Evolutionary conservation across 2,888 invertebrate species (phyloP), one percentile per base, ranked within the genome.

Genomic region (Volucella inanis): DNA sequence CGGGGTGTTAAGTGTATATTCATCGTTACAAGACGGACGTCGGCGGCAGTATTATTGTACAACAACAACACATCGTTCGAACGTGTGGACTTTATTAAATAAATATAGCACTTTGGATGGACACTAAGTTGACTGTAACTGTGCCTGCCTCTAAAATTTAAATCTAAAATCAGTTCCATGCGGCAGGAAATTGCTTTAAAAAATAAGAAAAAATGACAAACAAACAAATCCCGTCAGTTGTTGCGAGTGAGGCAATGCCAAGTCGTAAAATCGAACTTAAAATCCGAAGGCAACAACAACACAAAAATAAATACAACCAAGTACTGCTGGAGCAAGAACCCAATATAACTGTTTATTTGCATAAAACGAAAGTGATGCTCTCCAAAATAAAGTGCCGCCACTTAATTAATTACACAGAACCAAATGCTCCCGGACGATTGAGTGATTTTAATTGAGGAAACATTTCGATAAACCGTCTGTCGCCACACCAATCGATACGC

Each of bases 1-100:
- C 84, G 84, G 80, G 80, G 75, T 75, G 84, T 84, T 70, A 71
- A 84, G 83, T 84, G 75, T 70, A 65, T 54, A 79, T 74, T 84
- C 68, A 74, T 74, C 52, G 64, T 47, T 18, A 38, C 41, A 39
- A 41, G 6, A 18, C 39, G 47, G 45, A 8, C 31, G 15, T 39
- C 14, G 45, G 38, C 18, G 41, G 12, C 39, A 14, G 22, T 14
- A 3, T 31, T 3, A 14, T 6, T n/a, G 2, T 22, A 22, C 18
- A 22, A 22, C 54, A 55, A 47, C 70, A 79, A 64, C 70, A 47
- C 65, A 65, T 61, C 65, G 49, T 15, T 45, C 41, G 65, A 75
- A 84, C 84, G 84, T 71, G 84, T 80, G 75, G 84, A 84, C 79
- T 74, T 75, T 71, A 80, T 84, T 75, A 84, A 78, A 31, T 31